Evolutionary conservation across 2,113 vertebrate species (phyloP), one percentile per base, ranked within the genome.

Genomic region (Myrmecophaga tridactyla): DNA sequence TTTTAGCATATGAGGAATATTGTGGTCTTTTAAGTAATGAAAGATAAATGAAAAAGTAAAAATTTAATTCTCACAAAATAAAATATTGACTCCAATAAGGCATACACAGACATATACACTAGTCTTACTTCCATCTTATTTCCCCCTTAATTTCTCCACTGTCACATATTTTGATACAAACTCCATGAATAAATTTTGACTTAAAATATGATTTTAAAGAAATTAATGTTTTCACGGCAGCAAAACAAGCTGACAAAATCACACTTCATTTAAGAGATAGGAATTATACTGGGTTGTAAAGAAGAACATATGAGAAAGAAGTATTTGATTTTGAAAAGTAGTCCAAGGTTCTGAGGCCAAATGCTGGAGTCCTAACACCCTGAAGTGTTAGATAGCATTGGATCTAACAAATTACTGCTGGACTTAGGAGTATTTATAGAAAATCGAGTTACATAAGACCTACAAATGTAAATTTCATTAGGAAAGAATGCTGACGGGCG

Each of bases 371-470:
- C 69, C 76, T 78, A 36, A 60, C 25, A 25, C n/a, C 3, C 48
- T 58, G 23, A 53, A 58, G 23, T 12, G 4, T 72, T 15, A 73
- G 65, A 34, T 60, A 81, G 81, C 46, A 62, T 51, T 31, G n/a
- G 67, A 70, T 77, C 43, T 69, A 62, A 82, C 34, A 58, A 90
- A 34, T 18, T 29, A 69, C 21, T 77, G 62, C 58, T 3, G 29
- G 31, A 70, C 15, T 15, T 25, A 34, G 5, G 84, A 43, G 65
- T 84, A 93, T 93, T 94, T 93, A 90, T 80, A 88, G 82, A 76
- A 46, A 4, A 67, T 39, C 29, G 23, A 60, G 67, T 83, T 72
- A 58, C 18, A 73, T 92, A 63, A 98, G 34, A 56, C 56, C 27
- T 4, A 73, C 0, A 0, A 92, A 86, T 53, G 9, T 80, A 51